phyloP scores from a whole-genome alignment of 2,888 invertebrate genomes.

The Timandra comae region DNA sequence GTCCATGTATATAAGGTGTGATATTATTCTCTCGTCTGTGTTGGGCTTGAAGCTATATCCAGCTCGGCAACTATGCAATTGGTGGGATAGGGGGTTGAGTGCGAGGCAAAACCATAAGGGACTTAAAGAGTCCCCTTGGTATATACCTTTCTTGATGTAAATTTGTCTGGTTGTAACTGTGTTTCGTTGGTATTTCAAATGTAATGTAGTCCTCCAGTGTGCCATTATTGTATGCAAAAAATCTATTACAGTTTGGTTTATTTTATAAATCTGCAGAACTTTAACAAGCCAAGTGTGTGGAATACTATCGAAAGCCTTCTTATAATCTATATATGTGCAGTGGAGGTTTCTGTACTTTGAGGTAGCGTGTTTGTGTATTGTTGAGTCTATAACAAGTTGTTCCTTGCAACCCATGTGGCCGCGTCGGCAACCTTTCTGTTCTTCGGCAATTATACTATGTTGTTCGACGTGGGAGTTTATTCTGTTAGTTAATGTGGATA shows the following conservation, averaged over 20 bases:
- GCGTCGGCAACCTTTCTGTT: slow-evolving; percentile 4
- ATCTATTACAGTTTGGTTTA: slow-evolving; percentile 6
- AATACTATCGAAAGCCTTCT: slow-evolving; percentile 5
- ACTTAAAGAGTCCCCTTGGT: slow-evolving; percentile 13
- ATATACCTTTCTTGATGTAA: slow-evolving; percentile 9
- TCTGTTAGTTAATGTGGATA: slow-evolving; percentile 9
- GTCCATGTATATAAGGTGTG: background rate
- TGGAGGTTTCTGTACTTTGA: background rate
- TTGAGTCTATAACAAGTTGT: slow-evolving; percentile 9
- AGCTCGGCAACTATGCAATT: background rate
- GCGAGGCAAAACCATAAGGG: slow-evolving; percentile 15
- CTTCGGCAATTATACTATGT: slow-evolving; percentile 1
- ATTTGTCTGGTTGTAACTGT: slow-evolving; percentile 4
- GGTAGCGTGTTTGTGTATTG: slow-evolving; percentile 2
- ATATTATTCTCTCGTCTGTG: background rate
- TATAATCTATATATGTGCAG: slow-evolving; percentile 1
- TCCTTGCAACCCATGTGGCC: slow-evolving; percentile 12
- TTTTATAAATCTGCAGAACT: slow-evolving; percentile 11
- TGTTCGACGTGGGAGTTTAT: slow-evolving; percentile 1
- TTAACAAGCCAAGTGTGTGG: slow-evolving; percentile 11
- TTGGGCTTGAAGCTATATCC: slow-evolving; percentile 3
- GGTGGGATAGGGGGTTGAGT: slow-evolving; percentile 10
- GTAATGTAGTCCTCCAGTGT: slow-evolving; percentile 6
- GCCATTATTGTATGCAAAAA: slow-evolving; percentile 6
- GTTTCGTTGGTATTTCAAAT: background rate